Base-by-base conservation (phyloP, 1,140 invertebrate genomes). In the Orussus abietinus region DNA sequence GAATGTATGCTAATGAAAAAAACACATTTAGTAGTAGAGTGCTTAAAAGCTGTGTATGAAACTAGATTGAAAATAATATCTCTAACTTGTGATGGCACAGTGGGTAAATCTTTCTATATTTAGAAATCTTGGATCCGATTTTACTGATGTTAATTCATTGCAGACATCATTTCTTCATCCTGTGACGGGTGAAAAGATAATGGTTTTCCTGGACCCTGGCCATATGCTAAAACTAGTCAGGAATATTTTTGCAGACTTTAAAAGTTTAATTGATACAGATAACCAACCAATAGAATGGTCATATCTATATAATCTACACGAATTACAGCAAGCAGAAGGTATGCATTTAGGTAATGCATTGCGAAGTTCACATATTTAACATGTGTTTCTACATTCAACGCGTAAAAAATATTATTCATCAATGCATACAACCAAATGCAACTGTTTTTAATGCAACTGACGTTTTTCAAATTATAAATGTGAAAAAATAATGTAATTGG, bases 51-150 rank as follows among this genome's bases (percentile, higher is more conserved):
- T 17, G 10, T 53, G 3, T n/a, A 34, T 14, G 33, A 52, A 12
- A 14, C 31, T 5, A 28, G 36, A 9, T 19, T 53, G 3, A 25
- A 30, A 21, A 47, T 63, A 11, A 19, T 40, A 31, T 52, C 60
- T n/a, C 38, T 65, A 41, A 64, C 58, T 19, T 66, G 59, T 54
- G 58, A 66, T 62, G 58, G 63, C 6, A 40, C 47, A 20, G 4
- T 45, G 32, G n/a, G 21, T 30, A n/a, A 62, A 63, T 47, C 21
- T 62, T 7, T 25, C 13, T 9, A 61, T 57, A 54, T 42, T 33
- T 31, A 38, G 20, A 22, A 3, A 26, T 39, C 39, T 63, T 30
- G 51, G 50, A 13, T 49, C 55, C 19, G 43, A 49, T 50, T 55
- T 61, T 28, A 28, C 42, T 34, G 14, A 37, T 40, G 15, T 10